Percentiles rank a stretch among this genome's conserved stretches.
Evolutionary conservation across 1,140 invertebrate genomes (phyloP).

Genomic region (Diachasma alloeum): DNA sequence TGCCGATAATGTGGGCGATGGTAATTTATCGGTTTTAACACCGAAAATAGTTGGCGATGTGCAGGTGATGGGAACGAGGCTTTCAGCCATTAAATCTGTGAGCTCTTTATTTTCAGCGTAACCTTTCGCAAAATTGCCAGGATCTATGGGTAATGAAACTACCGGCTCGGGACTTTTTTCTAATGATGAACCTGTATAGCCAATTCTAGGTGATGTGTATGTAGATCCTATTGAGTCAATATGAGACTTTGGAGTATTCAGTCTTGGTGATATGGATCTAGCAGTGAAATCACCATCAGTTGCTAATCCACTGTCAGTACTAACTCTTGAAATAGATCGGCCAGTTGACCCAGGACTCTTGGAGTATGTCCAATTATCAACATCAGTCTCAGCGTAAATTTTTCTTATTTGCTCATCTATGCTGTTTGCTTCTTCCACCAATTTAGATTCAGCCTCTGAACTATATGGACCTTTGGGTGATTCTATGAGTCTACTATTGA

Average conservation of each 20-base stretch:
- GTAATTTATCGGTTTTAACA: constrained; percentile 64
- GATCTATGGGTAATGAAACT: constrained; percentile 60
- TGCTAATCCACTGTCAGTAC: constrained; percentile 60
- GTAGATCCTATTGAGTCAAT: constrained; percentile 57
- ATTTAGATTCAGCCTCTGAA: constrained; percentile 68
- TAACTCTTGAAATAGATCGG: constrained; percentile 59
- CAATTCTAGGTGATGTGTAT: constrained; percentile 53
- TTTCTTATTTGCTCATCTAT: constrained; percentile 76
- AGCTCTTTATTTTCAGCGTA: constrained; percentile 64
- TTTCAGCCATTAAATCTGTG: constrained; percentile 62
- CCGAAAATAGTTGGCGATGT: constrained; percentile 64
- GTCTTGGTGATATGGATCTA: constrained; percentile 61
- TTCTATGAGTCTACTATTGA: constrained; percentile 74
- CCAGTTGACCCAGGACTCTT: constrained; percentile 66
- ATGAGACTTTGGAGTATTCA: constrained; percentile 57
- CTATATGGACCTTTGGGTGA: constrained; percentile 66
- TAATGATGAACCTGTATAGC: constrained; percentile 50
- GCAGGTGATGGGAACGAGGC: constrained; percentile 62
- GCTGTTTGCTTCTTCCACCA: constrained; percentile 72
- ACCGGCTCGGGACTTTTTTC: constrained; percentile 57
- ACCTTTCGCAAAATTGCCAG: constrained; percentile 61
- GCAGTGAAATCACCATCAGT: constrained; percentile 62
- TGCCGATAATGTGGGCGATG: constrained; percentile 70
- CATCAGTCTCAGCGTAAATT: constrained; percentile 72
- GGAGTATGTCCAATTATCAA: constrained; percentile 78